Percentiles rank a stretch among this genome's conserved stretches.
Conservation (phyloP, 2,888 invertebrate genomes). For the Apodemia duryi region DNA sequence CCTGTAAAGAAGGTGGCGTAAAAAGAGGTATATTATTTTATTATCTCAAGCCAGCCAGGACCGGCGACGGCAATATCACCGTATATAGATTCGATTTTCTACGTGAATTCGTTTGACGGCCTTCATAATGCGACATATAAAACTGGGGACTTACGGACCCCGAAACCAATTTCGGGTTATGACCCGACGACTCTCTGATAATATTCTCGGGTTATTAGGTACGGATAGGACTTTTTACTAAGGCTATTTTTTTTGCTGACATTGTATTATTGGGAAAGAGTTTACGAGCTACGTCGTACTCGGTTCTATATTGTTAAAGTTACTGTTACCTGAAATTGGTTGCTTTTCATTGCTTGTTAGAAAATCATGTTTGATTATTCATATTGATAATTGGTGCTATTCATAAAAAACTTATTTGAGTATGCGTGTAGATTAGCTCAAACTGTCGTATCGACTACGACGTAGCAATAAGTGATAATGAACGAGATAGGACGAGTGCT, state of each 20-base stretch:
- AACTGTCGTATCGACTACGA: too few species aligned
- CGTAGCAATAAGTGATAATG: too few species aligned
- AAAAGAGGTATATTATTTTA: constrained; percentile 78
- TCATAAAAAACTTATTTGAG: too few species aligned
- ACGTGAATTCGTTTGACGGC: constrained; percentile 81
- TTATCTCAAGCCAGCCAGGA: constrained; percentile 72
- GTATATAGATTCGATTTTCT: constrained; percentile 81
- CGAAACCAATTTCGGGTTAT: constrained; percentile 80
- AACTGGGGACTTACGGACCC: constrained; percentile 80
- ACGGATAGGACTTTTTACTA: constrained; percentile 79
- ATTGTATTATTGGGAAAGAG: constrained; percentile 69
- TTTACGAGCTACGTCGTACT: constrained; percentile 50
- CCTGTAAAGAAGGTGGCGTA: constrained; percentile 47
- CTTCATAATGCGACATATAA: constrained; percentile 80
- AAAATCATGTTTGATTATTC: neutral
- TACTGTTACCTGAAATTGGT: constrained; percentile 2
- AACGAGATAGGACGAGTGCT: too few species aligned
- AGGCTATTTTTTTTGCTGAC: constrained; percentile 78
- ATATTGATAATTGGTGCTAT: too few species aligned
- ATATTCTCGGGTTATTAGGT: constrained; percentile 80
- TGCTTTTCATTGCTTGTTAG: neutral
- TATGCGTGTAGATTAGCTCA: too few species aligned
- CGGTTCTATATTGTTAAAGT: neutral
- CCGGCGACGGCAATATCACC: constrained; percentile 72
- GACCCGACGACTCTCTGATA: constrained; percentile 80